A percentile compares a stretch with the other conserved stretches of the same genome.
Evolutionary conservation across 2,888 invertebrate species (phyloP).

Genomic region (Lasioglossum lativentre): DNA sequence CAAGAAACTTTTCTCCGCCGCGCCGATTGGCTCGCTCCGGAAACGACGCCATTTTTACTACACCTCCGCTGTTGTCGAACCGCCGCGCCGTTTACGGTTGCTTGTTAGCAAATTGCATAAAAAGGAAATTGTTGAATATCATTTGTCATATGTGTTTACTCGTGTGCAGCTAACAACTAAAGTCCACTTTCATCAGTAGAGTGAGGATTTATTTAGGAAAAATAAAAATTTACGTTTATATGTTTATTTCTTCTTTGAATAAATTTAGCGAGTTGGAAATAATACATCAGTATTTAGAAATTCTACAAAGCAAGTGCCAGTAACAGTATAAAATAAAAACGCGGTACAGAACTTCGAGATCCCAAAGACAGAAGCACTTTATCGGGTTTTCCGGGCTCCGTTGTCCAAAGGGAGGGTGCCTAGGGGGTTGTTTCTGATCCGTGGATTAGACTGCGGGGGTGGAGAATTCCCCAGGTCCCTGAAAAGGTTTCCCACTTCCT

Average conservation of each 20-base stretch:
- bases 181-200: too few species aligned
- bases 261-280: neutral
- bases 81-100: neutral
- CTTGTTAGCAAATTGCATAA: neutral
- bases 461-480: neutral
- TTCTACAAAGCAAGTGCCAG: too few species aligned
- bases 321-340: too few species aligned
- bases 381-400: neutral
- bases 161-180: too few species aligned
- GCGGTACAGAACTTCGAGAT: neutral
- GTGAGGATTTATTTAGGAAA: too few species aligned
- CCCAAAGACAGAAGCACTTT: neutral
- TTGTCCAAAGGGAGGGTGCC: neutral
- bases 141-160: too few species aligned
- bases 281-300: too few species aligned
- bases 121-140: too few species aligned
- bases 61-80: neutral
- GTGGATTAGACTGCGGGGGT: neutral
- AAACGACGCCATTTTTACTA: conserved; percentile 37
- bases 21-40: conserved; percentile 44
- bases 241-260: neutral
- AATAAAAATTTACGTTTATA: too few species aligned
- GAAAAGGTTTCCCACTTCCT: conserved; percentile 21
- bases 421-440: neutral
- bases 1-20: conserved; percentile 31